phyloP scores from a whole-genome alignment of 64 coral and sea anemone genomes.

The Cladopsammia gracilis region DNA sequence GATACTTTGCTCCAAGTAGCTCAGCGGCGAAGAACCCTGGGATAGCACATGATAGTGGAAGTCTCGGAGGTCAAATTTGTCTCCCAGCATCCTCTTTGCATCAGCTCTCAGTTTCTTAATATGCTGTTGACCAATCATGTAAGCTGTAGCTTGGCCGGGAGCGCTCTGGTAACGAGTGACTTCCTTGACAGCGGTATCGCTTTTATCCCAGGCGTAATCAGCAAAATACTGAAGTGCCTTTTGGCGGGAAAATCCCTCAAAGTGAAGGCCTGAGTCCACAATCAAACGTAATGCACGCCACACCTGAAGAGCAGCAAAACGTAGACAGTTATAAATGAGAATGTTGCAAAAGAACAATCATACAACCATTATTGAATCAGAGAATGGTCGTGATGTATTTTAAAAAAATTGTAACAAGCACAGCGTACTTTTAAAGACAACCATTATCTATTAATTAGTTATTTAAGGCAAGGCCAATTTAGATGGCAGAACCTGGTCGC shows the following conservation, averaged over 20 bases:
- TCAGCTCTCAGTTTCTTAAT: slow-evolving; percentile 58
- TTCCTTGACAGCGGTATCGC: slow-evolving; percentile 43
- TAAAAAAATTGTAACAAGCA: too few species aligned
- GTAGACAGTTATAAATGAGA: too few species aligned
- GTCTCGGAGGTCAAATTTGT: slow-evolving; percentile 63
- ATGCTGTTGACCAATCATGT: slow-evolving; percentile 79
- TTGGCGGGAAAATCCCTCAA: slow-evolving; percentile 53
- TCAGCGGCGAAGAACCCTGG: slow-evolving; percentile 59
- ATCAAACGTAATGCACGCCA: slow-evolving; percentile 74
- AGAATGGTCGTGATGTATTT: too few species aligned
- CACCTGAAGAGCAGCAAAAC: background rate
- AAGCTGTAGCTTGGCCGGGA: slow-evolving; percentile 74
- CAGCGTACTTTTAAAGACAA: too few species aligned
- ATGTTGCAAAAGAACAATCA: too few species aligned
- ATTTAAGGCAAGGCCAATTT: too few species aligned
- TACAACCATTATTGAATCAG: too few species aligned
- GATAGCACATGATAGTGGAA: slow-evolving; percentile 74
- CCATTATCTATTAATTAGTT: too few species aligned
- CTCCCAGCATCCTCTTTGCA: slow-evolving; percentile 16
- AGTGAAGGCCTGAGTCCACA: slow-evolving; percentile 76
- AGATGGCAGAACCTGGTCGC: too few species aligned
- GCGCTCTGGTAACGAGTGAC: slow-evolving; percentile 78
- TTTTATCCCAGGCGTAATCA: slow-evolving; percentile 68
- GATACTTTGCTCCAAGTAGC: slow-evolving; percentile 60
- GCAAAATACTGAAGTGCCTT: slow-evolving; percentile 44